phyloP scores from a whole-genome alignment of 2,888 invertebrate species.

The Kuschelorhynchus macadamiae region DNA sequence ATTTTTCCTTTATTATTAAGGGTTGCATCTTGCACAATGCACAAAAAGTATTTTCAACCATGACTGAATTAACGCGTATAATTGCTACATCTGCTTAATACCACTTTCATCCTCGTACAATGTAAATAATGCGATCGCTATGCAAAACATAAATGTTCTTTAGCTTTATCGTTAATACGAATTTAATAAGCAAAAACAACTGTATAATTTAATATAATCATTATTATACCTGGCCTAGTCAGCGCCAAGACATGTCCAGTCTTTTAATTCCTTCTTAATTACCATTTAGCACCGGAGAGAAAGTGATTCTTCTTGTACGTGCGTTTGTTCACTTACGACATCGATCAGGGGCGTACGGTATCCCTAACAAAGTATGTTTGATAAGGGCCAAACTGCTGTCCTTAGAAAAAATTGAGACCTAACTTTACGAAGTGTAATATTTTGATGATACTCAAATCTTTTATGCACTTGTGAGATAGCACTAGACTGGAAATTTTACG shows the following conservation, averaged over 20 bases:
- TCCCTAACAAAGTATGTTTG: not conserved
- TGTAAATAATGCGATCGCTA: not conserved
- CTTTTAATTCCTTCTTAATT: slow-evolving; percentile 34
- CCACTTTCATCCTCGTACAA: slow-evolving; percentile 4
- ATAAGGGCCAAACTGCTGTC: not conserved
- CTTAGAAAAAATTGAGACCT: too few species aligned
- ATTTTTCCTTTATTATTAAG: too few species aligned
- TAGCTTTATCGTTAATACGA: not conserved
- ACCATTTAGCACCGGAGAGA: slow-evolving; percentile 28
- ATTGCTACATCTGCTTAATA: slow-evolving; percentile 2
- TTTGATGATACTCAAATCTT: too few species aligned
- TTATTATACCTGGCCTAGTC: slow-evolving; percentile 10
- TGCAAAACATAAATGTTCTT: not conserved
- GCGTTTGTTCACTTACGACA: slow-evolving; percentile 25
- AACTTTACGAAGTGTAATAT: too few species aligned
- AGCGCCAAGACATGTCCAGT: slow-evolving; percentile 3
- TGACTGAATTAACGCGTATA: too few species aligned
- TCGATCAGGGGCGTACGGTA: slow-evolving; percentile 9
- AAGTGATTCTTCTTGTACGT: slow-evolving; percentile 30
- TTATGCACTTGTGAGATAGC: too few species aligned
- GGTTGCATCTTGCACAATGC: too few species aligned
- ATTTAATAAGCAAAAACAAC: slow-evolving; percentile 20
- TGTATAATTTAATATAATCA: slow-evolving; percentile 9
- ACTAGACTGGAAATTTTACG: too few species aligned
- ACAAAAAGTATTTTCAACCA: too few species aligned